phyloP scores from a whole-genome alignment of 1,140 invertebrate genomes.

The Asbolus verrucosus region DNA sequence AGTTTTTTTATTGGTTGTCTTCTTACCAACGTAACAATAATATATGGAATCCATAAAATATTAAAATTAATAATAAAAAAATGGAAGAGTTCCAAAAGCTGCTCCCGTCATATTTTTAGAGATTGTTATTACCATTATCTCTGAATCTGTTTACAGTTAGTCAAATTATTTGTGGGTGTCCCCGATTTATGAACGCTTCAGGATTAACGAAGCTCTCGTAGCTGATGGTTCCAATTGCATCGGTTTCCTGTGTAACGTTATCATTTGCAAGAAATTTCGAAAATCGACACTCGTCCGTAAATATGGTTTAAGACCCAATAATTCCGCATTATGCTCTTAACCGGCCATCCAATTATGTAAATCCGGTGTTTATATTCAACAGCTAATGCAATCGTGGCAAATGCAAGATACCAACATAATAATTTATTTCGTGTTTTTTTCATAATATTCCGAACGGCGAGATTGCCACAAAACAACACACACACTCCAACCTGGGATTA shows the following conservation, averaged over 20 bases:
- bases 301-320: conserved; percentile 3
- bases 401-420: conserved; percentile 7
- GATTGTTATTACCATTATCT: conserved; percentile 39
- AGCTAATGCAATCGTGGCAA: conserved; percentile 7
- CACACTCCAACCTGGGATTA: neutral
- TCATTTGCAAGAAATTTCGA: too few relatives aligned
- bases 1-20: conserved; percentile 21
- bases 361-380: conserved; percentile 28
- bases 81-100: conserved; percentile 28
- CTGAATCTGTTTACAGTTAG: conserved; percentile 22
- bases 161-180: neutral
- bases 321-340: conserved; percentile 9
- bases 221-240: too few relatives aligned
- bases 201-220: too few relatives aligned
- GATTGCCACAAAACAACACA: too few relatives aligned
- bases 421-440: conserved; percentile 10
- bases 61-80: conserved; percentile 39
- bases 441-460: too few relatives aligned
- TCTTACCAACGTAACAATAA: conserved; percentile 23
- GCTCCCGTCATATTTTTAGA: conserved; percentile 32
- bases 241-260: too few relatives aligned
- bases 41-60: conserved; percentile 29
- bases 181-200: too few relatives aligned
- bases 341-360: conserved; percentile 39
- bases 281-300: conserved; percentile 11